Conservation (phyloP, 2,888 invertebrate genomes). For the Auanema freiburgensis region DNA sequence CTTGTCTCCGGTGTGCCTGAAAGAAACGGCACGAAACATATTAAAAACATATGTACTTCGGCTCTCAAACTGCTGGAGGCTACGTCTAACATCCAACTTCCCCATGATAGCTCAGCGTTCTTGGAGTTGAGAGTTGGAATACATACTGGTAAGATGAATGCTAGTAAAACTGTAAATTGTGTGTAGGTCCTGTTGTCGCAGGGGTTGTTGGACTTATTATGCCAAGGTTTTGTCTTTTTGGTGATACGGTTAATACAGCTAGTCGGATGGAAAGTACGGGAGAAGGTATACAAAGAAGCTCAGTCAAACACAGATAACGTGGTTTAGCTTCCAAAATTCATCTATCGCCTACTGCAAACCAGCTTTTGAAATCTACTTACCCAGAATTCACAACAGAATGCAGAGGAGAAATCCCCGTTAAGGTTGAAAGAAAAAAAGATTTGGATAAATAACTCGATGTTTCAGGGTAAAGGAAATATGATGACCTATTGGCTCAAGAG, state of each 20-base stretch:
- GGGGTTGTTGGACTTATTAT: constrained; percentile 53
- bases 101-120: constrained; percentile 53
- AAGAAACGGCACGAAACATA: constrained; percentile 40
- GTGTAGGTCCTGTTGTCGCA: constrained; percentile 48
- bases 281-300: no score
- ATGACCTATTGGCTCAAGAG: no score
- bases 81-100: constrained; percentile 42
- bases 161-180: no score
- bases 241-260: constrained; percentile 54
- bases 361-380: constrained; percentile 32
- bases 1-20: constrained; percentile 41
- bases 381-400: constrained; percentile 38
- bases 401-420: constrained; percentile 48
- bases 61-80: constrained; percentile 32
- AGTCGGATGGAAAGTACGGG: constrained; percentile 52
- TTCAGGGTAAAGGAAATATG: no score
- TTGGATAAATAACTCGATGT: no score
- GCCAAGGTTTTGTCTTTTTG: constrained; percentile 53
- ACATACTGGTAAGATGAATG: constrained; percentile 43
- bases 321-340: constrained; percentile 49
- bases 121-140: constrained; percentile 51
- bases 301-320: no score
- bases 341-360: constrained; percentile 35
- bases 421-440: no score
- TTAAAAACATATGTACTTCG: constrained; percentile 32